A percentile compares a stretch with the other conserved stretches of the same genome.
These are phyloP conservation scores for Pseudocheirus occidentalis DNA, from an alignment of 2,797 vertebrate species.

Conservation along the genomic window DNA sequence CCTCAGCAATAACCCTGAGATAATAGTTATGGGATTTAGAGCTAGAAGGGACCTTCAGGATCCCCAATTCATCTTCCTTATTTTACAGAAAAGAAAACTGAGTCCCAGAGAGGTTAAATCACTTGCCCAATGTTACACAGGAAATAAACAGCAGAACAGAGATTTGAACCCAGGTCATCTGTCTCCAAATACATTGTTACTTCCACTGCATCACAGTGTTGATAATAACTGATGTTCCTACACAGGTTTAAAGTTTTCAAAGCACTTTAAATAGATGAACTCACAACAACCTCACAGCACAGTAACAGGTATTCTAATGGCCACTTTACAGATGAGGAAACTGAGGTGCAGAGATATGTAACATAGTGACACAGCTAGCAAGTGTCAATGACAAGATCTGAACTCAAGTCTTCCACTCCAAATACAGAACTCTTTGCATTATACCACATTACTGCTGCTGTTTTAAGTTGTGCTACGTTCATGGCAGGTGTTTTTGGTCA, in stretches of 20 bases:
- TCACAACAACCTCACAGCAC: background rate
- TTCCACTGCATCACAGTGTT: background rate
- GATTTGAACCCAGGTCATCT: background rate
- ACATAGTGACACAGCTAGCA: background rate
- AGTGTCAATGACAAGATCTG: background rate
- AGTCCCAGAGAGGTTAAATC: background rate
- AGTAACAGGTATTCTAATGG: background rate
- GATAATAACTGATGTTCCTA: background rate
- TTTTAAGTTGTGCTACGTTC: background rate
- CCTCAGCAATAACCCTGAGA: background rate
- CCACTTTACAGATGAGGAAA: background rate
- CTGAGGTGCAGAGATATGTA: background rate
- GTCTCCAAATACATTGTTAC: background rate
- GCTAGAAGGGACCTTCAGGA: background rate
- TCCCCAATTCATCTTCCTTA: background rate
- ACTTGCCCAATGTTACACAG: background rate
- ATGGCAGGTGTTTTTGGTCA: background rate
- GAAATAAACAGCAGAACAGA: background rate
- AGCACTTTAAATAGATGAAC: background rate
- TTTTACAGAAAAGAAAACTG: background rate
- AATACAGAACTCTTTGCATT: background rate
- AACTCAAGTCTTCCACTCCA: background rate
- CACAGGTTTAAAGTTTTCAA: background rate
- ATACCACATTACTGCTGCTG: background rate
- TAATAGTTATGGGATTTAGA: background rate